Evolutionary conservation across 2,888 invertebrate species (phyloP), one percentile per base, ranked within the genome.

Genomic region (Trisateles emortualis): DNA sequence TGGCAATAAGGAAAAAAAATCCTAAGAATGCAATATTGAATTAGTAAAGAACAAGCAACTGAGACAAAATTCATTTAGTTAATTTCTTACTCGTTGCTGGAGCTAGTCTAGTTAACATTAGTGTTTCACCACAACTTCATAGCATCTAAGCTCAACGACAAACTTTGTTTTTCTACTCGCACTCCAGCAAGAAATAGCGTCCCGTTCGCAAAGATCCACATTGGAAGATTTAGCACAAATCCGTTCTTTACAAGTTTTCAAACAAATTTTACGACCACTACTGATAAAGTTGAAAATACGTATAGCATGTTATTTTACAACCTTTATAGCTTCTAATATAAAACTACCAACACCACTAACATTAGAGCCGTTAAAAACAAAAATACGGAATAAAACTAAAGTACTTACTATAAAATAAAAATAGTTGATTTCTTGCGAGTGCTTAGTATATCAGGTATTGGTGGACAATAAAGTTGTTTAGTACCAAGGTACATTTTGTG

Each of bases 231-330:
- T 42, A 57, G 42, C 44, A 2, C 30, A 61, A 52, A 58, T 57
- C 35, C 52, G 41, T 52, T 39, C 42, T 60, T 42, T 52, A 41
- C 30, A 61, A 57, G 19, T 61, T 57, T 43, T 26, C 38, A 57
- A 61, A 61, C 61, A 52, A 60, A 49, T 51, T 55, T 55, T 32
- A 57, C 45, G 61, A 46, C 49, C 43, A n/a, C 33, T 38, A 32
- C 48, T 46, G 57, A 58, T 61, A 61, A 49, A 58, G 10, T 32
- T 14, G n/a, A n/a, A n/a, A n/a, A 44, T 6, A 46, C 44, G 46
- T 61, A 47, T 29, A 35, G 11, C 40, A 22, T 52, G 49, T 49
- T 49, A 49, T 62, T 61, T 61, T 62, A 62, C 49, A 41, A 45
- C n/a, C 39, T 58, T 49, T 48, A 61, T 45, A 48, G 24, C 22